A percentile compares a stretch with the other conserved stretches of the same genome.
These are phyloP conservation scores for Drosophila obscura DNA, from an alignment of 1,140 invertebrate species.

Conservation along the genomic window DNA sequence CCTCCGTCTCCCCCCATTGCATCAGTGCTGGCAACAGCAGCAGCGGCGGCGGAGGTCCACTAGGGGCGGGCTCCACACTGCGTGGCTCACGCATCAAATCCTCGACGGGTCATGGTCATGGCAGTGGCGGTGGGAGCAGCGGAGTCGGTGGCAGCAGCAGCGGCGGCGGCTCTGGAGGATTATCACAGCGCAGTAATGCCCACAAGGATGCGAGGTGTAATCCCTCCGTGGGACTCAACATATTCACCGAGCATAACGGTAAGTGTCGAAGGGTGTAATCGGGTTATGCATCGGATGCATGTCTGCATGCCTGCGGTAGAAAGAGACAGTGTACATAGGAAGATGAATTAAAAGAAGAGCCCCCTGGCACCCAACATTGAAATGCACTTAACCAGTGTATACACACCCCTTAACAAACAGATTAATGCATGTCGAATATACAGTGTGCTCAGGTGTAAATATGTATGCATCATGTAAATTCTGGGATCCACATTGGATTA, in stretches of 20 bases:
- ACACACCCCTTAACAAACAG: not conserved
- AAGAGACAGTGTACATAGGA: conserved; percentile 10
- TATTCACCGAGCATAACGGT: conserved; percentile 96
- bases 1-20: conserved; percentile 73
- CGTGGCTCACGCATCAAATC: conserved; percentile 81
- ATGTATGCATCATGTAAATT: conserved; percentile 14
- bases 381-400: conserved; percentile 11
- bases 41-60: conserved; percentile 52
- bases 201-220: conserved; percentile 89
- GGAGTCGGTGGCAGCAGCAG: conserved; percentile 85
- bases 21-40: conserved; percentile 51
- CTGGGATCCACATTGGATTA: not conserved
- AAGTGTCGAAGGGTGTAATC: conserved; percentile 77
- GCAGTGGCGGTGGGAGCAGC: conserved; percentile 87
- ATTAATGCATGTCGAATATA: too few species aligned
- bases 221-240: conserved; percentile 90
- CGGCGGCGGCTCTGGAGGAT: conserved; percentile 60
- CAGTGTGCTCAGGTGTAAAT: conserved; percentile 12
- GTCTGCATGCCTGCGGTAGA: conserved; percentile 5
- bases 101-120: conserved; percentile 78
- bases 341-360: not conserved
- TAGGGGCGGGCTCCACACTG: conserved; percentile 76
- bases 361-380: conserved; percentile 14
- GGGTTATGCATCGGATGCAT: not conserved
- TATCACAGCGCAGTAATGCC: conserved; percentile 84